These are phyloP conservation scores for Steatocranus sp. DNA, from an alignment of 2,797 vertebrate species.

Conservation along the genomic window DNA sequence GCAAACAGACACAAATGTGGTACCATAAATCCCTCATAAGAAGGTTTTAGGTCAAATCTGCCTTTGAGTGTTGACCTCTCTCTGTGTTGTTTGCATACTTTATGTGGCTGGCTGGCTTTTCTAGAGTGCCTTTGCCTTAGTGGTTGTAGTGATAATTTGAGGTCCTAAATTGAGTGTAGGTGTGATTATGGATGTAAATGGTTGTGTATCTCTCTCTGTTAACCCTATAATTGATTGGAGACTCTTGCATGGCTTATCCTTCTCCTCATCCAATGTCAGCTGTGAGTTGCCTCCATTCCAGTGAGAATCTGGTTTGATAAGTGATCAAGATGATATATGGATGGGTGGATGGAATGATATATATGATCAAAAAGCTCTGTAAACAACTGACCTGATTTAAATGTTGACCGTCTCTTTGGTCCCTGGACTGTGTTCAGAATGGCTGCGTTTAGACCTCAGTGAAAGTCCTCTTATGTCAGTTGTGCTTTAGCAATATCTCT, in stretches of 20 bases:
- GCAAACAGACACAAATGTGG: neutral
- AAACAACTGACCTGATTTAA: neutral
- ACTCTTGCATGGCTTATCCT: neutral
- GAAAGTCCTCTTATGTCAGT: neutral
- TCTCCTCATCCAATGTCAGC: neutral
- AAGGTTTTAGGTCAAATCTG: neutral
- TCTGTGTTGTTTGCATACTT: neutral
- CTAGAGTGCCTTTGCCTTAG: neutral
- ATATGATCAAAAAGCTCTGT: neutral
- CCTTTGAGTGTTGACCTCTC: neutral
- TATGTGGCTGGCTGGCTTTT: neutral
- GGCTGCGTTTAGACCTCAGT: neutral
- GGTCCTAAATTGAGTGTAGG: neutral
- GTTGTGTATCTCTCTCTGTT: neutral
- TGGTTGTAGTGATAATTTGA: neutral
- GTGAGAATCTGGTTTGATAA: neutral
- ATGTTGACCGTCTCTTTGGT: neutral
- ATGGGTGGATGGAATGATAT: neutral
- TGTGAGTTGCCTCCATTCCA: neutral
- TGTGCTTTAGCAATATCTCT: neutral
- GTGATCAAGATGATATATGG: neutral
- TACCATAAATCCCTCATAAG: neutral
- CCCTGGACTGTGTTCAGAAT: neutral
- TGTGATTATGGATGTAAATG: neutral
- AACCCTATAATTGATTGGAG: neutral